Conservation (phyloP, 2,113 vertebrate genomes). For the Actenoides lindsayi region DNA sequence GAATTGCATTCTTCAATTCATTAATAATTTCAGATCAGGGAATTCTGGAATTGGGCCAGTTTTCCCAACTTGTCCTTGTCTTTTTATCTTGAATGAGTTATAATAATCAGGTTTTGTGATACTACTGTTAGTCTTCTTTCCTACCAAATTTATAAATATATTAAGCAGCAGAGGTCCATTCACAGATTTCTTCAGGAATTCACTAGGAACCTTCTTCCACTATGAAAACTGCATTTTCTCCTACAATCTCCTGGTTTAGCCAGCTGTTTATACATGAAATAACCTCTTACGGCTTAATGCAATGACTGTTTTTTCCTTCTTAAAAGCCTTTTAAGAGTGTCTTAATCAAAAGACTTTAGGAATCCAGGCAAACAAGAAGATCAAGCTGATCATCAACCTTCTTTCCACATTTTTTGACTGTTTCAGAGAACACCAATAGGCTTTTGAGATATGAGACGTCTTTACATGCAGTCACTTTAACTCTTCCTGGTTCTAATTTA, state of each 20-base stretch:
- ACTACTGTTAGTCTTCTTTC: neutral
- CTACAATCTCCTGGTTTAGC: neutral
- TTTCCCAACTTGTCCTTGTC: neutral
- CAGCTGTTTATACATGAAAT: neutral
- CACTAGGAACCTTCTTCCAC: neutral
- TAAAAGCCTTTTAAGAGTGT: neutral
- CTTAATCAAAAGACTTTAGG: neutral
- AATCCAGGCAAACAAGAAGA: neutral
- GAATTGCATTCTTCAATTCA: neutral
- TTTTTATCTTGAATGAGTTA: neutral
- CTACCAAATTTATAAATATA: neutral
- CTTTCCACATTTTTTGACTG: neutral
- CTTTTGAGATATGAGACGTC: neutral
- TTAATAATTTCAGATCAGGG: neutral
- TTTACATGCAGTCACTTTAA: neutral
- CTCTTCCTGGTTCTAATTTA: neutral
- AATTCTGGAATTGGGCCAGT: neutral
- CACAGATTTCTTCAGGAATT: neutral
- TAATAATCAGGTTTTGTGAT: neutral
- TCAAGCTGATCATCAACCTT: neutral
- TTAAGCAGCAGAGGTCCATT: neutral
- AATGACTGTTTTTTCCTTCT: neutral
- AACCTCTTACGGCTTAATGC: neutral
- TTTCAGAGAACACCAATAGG: neutral
- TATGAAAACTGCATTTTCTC: neutral